Evolutionary conservation across 2,113 vertebrate genomes (phyloP), one percentile per base, ranked within the genome.

Genomic region (Cyanoderma ruficeps): DNA sequence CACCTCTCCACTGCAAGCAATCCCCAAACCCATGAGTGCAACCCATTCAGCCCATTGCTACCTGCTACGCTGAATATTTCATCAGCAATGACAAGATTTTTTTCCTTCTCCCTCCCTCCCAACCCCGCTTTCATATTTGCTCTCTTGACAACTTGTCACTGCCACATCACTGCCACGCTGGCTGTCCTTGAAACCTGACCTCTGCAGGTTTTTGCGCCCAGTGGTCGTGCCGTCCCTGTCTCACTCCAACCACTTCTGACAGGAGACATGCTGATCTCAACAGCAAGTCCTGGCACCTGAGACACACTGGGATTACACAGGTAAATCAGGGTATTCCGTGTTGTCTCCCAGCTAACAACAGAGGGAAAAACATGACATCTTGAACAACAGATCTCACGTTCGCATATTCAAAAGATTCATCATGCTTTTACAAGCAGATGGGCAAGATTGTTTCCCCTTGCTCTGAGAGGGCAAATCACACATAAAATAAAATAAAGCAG

Each of bases 201-300:
- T 98, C 98, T 96, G 97, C 20, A 93, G 97, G 97, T 98, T 39
- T 92, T 31, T 91, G 98, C 86, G 96, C 98, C 98, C 98, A 97
- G 97, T 93, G 98, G 98, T 98, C 98, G 96, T 71, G 98, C 98
- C 97, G 97, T 98, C 98, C 97, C 98, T 97, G 97, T 98, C 98
- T 98, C 98, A 98, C 97, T 92, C 98, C 98, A 98, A 95, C 97
- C 98, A 97, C 93, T 97, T 97, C 98, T 99, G 98, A 99, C 98
- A 98, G 98, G 97, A 98, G 98, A 98, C 97, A 98, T 85, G 97
- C 97, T 90, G 96, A 97, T 97, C 96, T 87, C 93, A 60, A 97
- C 97, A 94, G 97, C 97, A 63, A 97, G 92, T 31, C 93, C 98
- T 98, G 98, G 98, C 98, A 98, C 98, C 98, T 98, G 97, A 97